Evolutionary conservation across 2,888 invertebrate genomes (phyloP), one percentile per base, ranked within the genome.

Genomic region (Drosophila atroscutellata): DNA sequence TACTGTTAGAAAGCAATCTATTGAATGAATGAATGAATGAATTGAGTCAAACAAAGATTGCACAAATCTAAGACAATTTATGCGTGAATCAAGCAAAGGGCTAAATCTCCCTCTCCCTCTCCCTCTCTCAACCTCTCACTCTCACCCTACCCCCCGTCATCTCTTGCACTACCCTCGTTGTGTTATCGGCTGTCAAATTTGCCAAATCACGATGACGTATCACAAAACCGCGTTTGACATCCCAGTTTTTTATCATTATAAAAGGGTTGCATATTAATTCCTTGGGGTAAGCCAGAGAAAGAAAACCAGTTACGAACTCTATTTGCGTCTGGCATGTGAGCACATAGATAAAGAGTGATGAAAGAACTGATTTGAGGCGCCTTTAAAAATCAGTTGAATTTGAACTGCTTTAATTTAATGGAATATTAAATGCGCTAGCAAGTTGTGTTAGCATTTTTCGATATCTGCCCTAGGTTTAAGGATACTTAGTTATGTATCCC

Each of bases 141-240:
- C 20, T 36, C 32, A 34, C 20, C 24, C 20, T 26, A 15, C 34
- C 37, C 47, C 39, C 42, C 42, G 32, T 52, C 39, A 24, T 47
- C 54, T 45, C 18, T 11, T 8, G 45, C 66, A 51, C 61, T 50
- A 45, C 45, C 50, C 62, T 63, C 42, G 50, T 30, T 32, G 20
- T 72, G 67, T 75, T 84, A 84, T 81, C 80, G 81, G 72, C 85
- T 89, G 86, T 85, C 90, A 87, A 88, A 87, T 88, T 83, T 81
- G 90, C 86, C 89, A 87, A 87, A 87, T 87, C 87, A 87, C 75
- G 86, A 90, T 87, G 87, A 87, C 90, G 86, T 86, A 87, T 87
- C 84, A 79, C 84, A 75, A 86, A 88, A 84, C 72, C 83, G 62
- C 87, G 87, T 75, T 85, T 85, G 89, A 86, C 87, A 85, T 71